Evolutionary conservation across 1,140 invertebrate genomes (phyloP).

Genomic region (Cyclina sinensis): DNA sequence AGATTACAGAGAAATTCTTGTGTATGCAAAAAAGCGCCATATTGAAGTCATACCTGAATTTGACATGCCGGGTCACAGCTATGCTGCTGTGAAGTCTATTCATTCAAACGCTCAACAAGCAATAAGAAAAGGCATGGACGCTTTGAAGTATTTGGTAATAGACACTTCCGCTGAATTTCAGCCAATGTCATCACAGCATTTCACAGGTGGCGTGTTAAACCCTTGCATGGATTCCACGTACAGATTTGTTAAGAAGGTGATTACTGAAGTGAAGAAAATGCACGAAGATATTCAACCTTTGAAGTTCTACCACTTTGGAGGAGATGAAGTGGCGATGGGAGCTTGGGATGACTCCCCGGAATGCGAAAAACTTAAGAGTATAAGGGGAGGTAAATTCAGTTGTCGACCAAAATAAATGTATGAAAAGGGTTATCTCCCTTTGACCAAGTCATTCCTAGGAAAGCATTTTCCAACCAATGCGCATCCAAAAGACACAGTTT

Average conservation of each 20-base stretch:
- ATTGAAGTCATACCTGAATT: slow-evolving; percentile 85
- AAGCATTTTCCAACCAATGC: no score
- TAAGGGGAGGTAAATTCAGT: background rate
- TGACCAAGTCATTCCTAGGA: no score
- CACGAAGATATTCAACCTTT: slow-evolving; percentile 76
- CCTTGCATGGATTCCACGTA: slow-evolving; percentile 82
- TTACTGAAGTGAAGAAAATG: slow-evolving; percentile 72
- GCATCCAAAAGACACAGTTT: no score
- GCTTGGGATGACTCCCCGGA: slow-evolving; percentile 77
- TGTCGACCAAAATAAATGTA: no score
- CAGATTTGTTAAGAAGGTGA: slow-evolving; percentile 69
- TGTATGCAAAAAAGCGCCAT: slow-evolving; percentile 72
- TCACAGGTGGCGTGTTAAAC: slow-evolving; percentile 80
- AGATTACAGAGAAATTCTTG: slow-evolving; percentile 82
- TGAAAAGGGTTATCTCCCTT: no score
- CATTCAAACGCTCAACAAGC: slow-evolving; percentile 65
- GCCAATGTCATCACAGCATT: slow-evolving; percentile 76
- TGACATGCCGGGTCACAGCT: slow-evolving; percentile 83
- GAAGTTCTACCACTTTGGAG: slow-evolving; percentile 82
- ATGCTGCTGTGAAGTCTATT: slow-evolving; percentile 82
- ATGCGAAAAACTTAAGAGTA: slow-evolving; percentile 69
- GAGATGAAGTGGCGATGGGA: slow-evolving; percentile 82
- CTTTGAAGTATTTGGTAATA: slow-evolving; percentile 68
- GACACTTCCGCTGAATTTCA: slow-evolving; percentile 66
- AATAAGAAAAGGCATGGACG: slow-evolving; percentile 16